These are phyloP conservation scores for Drosophila kuntzei DNA, from an alignment of 2,888 invertebrate genomes.

Conservation along the genomic window DNA sequence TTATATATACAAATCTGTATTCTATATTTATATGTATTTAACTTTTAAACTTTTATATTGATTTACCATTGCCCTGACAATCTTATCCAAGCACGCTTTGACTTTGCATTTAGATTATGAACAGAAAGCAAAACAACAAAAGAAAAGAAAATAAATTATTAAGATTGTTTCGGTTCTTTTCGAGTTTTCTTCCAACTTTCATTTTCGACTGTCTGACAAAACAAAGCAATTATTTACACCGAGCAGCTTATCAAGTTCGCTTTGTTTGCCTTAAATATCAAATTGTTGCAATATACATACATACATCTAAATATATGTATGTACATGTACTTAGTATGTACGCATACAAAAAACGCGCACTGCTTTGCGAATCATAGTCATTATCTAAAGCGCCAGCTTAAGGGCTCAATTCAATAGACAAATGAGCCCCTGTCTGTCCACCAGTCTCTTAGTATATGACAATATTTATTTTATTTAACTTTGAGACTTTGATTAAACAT, in stretches of 20 bases:
- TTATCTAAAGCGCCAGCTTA: conserved; percentile 78
- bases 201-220: conserved; percentile 34
- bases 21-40: conserved; percentile 3
- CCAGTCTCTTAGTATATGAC: conserved; percentile 34
- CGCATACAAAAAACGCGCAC: conserved; percentile 20
- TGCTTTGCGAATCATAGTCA: conserved; percentile 67
- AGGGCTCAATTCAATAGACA: conserved; percentile 66
- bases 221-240: conserved; percentile 58
- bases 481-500: conserved; percentile 52
- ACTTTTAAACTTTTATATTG: conserved; percentile 11
- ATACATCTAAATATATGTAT: conserved; percentile 20
- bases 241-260: conserved; percentile 51
- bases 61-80: conserved; percentile 55
- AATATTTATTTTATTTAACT: conserved; percentile 74
- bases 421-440: conserved; percentile 48
- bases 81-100: conserved; percentile 53
- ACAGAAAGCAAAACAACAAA: not conserved
- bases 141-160: conserved; percentile 19
- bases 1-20: conserved; percentile 10
- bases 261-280: conserved; percentile 63
- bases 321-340: conserved; percentile 26
- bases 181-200: conserved; percentile 22
- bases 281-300: conserved; percentile 44
- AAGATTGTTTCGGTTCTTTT: conserved; percentile 27
- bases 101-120: conserved; percentile 40